Evolutionary conservation across 2,888 invertebrate species (phyloP), one percentile per base, ranked within the genome.

Genomic region (Tipula unca): DNA sequence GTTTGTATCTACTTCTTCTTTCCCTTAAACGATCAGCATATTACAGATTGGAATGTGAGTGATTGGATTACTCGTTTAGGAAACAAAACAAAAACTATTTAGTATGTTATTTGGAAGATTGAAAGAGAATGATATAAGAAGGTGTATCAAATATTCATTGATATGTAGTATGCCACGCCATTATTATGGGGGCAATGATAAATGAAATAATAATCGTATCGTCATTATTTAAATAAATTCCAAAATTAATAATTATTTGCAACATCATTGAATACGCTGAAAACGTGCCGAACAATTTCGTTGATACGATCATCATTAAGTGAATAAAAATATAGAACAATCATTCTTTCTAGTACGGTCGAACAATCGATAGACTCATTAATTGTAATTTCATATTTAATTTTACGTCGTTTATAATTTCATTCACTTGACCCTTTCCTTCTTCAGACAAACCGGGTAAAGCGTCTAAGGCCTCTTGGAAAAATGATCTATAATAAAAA

Each of bases 391-490:
- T 93, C 95, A 95, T 95, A 87, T 92, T 91, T 36, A 92, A 92
- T 88, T 93, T 93, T 87, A 95, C 93, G 54, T 92, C 92, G 85
- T 92, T 91, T 42, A 95, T 90, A 86, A 95, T 92, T 86, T 92
- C 92, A 87, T 95, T 93, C 88, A 95, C 93, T 48, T 93, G 91
- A 88, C 91, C 92, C 87, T 94, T 93, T 88, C 93, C 94, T 87
- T 93, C 93, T 17, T 89, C 91, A 88, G 93, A 93, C 13, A 96
- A 90, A 0, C 93, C 93, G 32, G 96, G 96, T 87, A 96, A 93
- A 4, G 94, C 94, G 86, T 95, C 95, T 86, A 97, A 90, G 0
- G 97, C 97, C 91, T 97, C 97, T 87, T 93, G 93, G 87, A 97
- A 95, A 89, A 96, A 95, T 88, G 93, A 94, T 88, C 95, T 95